These are phyloP conservation scores for Nasonia oneida DNA, from an alignment of 2,888 invertebrate species.

Conservation along the genomic window DNA sequence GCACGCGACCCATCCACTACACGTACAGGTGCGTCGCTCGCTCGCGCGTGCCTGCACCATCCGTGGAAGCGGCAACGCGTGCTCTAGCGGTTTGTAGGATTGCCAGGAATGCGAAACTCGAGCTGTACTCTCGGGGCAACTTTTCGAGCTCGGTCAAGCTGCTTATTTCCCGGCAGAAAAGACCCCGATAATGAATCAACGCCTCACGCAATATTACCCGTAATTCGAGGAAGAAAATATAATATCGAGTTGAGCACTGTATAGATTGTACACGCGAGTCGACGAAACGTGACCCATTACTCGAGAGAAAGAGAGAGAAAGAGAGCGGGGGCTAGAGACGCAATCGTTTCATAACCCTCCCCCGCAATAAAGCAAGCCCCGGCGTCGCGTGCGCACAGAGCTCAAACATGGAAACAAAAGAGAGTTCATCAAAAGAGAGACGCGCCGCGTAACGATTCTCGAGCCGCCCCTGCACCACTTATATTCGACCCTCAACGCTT, in stretches of 20 bases:
- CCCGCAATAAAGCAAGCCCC: conserved; percentile 9
- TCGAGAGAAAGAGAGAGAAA: neutral
- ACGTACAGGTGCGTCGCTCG: neutral
- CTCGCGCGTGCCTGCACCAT: neutral
- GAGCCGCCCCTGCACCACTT: neutral
- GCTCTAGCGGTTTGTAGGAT: too few species aligned
- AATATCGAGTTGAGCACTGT: neutral
- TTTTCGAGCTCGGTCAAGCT: neutral
- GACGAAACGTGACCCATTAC: conserved; percentile 1
- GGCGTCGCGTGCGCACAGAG: neutral
- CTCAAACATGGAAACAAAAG: conserved; percentile 33
- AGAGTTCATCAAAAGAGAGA: conserved; percentile 39
- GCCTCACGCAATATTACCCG: neutral
- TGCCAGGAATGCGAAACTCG: too few species aligned
- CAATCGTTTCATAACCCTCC: neutral
- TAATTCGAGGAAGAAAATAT: neutral
- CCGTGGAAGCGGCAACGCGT: too few species aligned
- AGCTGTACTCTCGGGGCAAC: neutral
- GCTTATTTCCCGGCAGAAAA: neutral
- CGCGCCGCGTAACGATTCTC: neutral
- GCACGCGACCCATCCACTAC: neutral
- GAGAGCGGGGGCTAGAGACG: neutral
- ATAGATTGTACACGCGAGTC: neutral
- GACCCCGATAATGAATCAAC: neutral
- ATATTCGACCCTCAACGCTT: neutral